Base-by-base conservation (phyloP, 2,797 vertebrate species). In the Catamblyrhynchus diadema region DNA sequence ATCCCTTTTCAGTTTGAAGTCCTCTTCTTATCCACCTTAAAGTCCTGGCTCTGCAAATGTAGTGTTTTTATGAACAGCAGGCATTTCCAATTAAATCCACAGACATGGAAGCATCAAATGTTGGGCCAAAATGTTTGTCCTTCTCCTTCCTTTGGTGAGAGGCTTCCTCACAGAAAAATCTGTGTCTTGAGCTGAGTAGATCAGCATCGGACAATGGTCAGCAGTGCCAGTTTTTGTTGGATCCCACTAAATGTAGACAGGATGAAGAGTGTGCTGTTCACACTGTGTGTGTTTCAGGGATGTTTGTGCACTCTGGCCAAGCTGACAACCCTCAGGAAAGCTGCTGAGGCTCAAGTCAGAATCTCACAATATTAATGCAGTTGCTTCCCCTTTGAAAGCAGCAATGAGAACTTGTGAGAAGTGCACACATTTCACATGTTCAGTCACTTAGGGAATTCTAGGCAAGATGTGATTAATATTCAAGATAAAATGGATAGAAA, bases 391-490 rank as follows among this genome's bases (percentile, higher is more conserved):
- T 90, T 67, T 73, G 72, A 83, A 94, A 94, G 54, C 39, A 62
- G 69, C 69, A 66, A 13, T 28, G 57, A 78, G 54, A 48, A 33
- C 57, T 87, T 87, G 30, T 33, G 42, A 88, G 78, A 93, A 84
- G 25, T 48, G 50, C 84, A 48, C 19, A 21, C 12, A 8, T 82
- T 85, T 92, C 61, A 67, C 61, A 72, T 65, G 61, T 82, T 60
- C 81, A 86, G 25, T 83, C 72, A 35, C 54, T 91, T 85, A 54
- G 65, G 69, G 61, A 88, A 86, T 94, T 91, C 66, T 48, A 79
- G 69, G 50, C 54, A 51, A 94, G 69, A 59, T 48, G 14, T 65
- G 72, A 81, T 96, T 81, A 83, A 81, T 92, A 93, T 92, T 94
- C 61, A 72, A 86, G 65, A 88, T 89, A 71, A 93, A 92, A 78